Evolutionary conservation across 2,888 invertebrate species (phyloP), one percentile per base, ranked within the genome.

Genomic region (Leptinotarsa tumamoca): DNA sequence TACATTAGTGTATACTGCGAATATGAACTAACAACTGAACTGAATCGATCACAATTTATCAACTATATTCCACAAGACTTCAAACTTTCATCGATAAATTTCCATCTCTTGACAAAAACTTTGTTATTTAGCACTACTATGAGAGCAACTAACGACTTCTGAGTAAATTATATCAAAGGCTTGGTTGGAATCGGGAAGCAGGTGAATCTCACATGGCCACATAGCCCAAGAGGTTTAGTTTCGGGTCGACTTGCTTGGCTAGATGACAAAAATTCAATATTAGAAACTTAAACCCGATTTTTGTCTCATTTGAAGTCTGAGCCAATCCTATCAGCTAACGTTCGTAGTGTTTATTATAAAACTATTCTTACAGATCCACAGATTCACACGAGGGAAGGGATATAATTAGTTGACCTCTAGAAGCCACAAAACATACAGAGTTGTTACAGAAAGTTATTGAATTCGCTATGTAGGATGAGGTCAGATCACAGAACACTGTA

Each of bases 361-460:
- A 95, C 96, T 4, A 95, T 95, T 67, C 90, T 97, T 73, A 97
- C 89, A 92, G 95, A 81, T 92, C 94, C 68, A 93, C 95, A 5
- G 97, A 97, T 89, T 90, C 97, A 81, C 96, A 96, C 85, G 98
- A 98, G 89, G 98, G 98, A 88, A 97, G 96, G 88, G 96, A 97
- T 87, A 92, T 98, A 84, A 95, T 98, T 85, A 92, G 95, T 75
- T 91, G 95, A 76, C 93, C 96, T 5, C 90, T 98, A 73, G 98
- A 98, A 51, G 93, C 95, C 61, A 93, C 95, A 73, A 91, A 91
- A 78, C 93, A 96, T 87, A 91, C 93, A 17, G 89, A 89, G 33
- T 89, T 97, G 74, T 90, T 97, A 75, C 90, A 91, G 68, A 92
- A 93, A 83, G 96, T 96, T 66, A 91, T 96, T 27, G 91, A 95